These are phyloP conservation scores for Elachura formosa DNA, from an alignment of 2,113 vertebrate genomes.

Conservation along the genomic window DNA sequence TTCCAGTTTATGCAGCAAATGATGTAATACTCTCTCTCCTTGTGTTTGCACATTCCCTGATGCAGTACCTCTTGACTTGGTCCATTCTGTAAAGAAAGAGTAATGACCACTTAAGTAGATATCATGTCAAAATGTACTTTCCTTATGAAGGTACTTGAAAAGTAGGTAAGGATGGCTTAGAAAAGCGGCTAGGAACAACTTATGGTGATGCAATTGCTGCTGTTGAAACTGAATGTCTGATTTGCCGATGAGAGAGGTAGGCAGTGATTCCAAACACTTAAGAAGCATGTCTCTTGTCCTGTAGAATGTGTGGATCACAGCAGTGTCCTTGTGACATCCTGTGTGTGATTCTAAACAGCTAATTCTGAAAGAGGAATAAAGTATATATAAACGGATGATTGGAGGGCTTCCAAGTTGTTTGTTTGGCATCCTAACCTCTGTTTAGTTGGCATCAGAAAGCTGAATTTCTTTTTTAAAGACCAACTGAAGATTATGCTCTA, in stretches of 20 bases:
- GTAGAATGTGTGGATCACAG: neutral
- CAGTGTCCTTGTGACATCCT: neutral
- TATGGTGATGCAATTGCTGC: neutral
- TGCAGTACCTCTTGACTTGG: neutral
- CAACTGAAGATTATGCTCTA: neutral
- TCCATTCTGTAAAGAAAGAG: neutral
- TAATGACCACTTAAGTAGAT: neutral
- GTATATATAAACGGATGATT: neutral
- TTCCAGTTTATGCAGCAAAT: neutral
- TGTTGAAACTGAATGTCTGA: neutral
- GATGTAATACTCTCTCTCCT: neutral
- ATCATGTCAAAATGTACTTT: neutral
- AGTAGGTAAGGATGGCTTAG: neutral
- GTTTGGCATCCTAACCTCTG: neutral
- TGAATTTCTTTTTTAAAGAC: neutral
- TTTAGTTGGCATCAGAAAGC: neutral
- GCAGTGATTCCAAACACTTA: neutral
- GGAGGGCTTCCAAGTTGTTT: neutral
- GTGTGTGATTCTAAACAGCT: neutral
- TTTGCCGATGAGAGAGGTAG: neutral
- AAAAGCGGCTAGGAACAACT: too few species aligned
- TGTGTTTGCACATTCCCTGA: accelerated
- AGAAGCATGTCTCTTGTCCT: neutral
- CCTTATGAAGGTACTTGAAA: neutral
- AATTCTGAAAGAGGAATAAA: neutral